Evolutionary conservation across 2,888 invertebrate species (phyloP).

Genomic region (Apotomis turbidana): DNA sequence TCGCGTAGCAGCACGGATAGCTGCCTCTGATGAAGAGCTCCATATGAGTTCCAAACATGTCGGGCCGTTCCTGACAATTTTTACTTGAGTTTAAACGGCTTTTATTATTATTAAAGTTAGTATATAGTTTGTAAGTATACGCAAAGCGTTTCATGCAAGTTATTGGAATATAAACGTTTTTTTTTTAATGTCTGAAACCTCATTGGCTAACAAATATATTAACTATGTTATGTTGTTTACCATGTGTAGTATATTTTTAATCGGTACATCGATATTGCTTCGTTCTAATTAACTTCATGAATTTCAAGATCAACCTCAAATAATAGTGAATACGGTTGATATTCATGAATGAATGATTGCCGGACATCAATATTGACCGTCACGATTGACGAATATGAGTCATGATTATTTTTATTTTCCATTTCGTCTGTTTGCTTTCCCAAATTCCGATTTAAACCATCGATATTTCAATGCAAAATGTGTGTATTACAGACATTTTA

Average conservation of each 20-base stretch:
- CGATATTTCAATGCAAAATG: no score
- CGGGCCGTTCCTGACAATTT: no score
- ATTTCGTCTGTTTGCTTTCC: neutral
- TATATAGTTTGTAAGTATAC: neutral
- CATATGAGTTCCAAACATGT: no score
- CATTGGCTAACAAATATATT: slow-evolving; percentile 22
- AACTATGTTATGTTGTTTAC: slow-evolving; percentile 34
- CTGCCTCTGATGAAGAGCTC: no score
- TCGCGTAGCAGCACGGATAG: no score
- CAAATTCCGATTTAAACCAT: neutral
- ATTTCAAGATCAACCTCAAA: no score
- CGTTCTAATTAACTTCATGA: neutral
- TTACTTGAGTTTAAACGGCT: no score
- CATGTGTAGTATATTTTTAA: slow-evolving; percentile 31
- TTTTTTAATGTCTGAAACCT: neutral
- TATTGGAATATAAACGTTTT: no score
- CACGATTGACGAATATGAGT: slow-evolving; percentile 14
- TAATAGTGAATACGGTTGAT: no score
- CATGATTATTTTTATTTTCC: slow-evolving; percentile 2
- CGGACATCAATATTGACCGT: neutral
- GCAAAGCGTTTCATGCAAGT: neutral
- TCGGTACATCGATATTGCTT: slow-evolving; percentile 23
- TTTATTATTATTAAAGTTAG: no score
- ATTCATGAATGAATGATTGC: no score
- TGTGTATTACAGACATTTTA: no score